Base-by-base conservation (phyloP, 2,888 invertebrate genomes). In the Drosophila cracens region DNA sequence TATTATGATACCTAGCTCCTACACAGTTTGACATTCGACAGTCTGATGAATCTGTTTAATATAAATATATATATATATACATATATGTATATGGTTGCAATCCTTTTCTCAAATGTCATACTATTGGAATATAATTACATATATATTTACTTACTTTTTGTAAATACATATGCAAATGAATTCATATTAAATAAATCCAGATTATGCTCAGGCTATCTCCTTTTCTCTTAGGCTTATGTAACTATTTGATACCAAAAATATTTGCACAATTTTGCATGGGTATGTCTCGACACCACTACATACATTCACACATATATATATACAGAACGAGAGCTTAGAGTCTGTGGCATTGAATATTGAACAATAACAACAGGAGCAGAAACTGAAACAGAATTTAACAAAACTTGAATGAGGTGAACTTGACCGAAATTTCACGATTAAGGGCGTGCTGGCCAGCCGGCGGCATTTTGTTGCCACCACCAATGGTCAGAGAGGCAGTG, bases 341-440 rank as follows among this genome's bases (percentile, higher is more conserved):
- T 57, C 31, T 3, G 34, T 48, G 25, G 18, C 34, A 59, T 33
- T 21, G 34, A 60, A 51, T 51, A 52, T 61, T 27, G 8, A 64
- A 56, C 29, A 36, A 54, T 36, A 34, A 36, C 16, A 56, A 51
- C 13, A 43, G 34, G 13, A 66, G 62, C 25, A 66, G 48, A 13
- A 62, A 66, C 25, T 61, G 48, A 21, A 59, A 27, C 38, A 52
- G 40, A 54, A 33, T 49, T 31, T 33, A 46, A 43, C 51, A 69
- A 52, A 46, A 58, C 52, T 70, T 62, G 48, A 70, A 62, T 56
- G 53, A 64, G 52, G 58, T 70, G 65, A 76, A 75, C 75, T 75
- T 75, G 76, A 76, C 74, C 70, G 77, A 76, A 70, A 70, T 58
- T 63, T 43, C 56, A 67, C 61, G 54, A 60, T 54, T 46, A 56